Base-by-base conservation (phyloP, 2,888 invertebrate genomes). In the Callyntrura guangdongensis region DNA sequence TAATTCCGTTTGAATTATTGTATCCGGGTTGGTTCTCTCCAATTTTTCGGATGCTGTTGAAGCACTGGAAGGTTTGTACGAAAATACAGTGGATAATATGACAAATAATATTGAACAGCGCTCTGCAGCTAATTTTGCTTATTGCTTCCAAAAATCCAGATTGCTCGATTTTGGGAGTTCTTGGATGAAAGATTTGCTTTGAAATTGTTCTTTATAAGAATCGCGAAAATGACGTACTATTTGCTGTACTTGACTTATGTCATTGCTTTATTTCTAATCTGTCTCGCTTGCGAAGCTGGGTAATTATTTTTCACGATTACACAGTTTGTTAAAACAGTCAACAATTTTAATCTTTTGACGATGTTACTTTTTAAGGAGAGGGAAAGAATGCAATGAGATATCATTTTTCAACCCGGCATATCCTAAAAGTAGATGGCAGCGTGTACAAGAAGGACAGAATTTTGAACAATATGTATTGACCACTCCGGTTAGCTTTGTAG, bases 1-100 rank as follows among this genome's bases (percentile, higher is more conserved):
- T 86, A 11, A 9, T 92, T 11, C 93, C 93, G 0, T 72, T 91
- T 45, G 86, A 90, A 53, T 45, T 90, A 0, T 0, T 84, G 3
- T 53, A 47, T 83, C 20, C 9, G 8, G 49, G 22, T 20, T 87
- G 86, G 86, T 27, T 14, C 9, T 49, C 53, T 0, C 72, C 91
- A 4, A 25, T 87, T 0, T 20, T 82, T 53, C 45, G 91, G 17
- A 72, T 74, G 61, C 8, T 56, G 0, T 12, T 91, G 27, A 92
- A 92, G 53, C 20, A 79, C 12, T 92, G 91, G 91, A 92, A 91
- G 85, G 92, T 92, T 53, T 36, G 53, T 25, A 61, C 17, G n/a
- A n/a, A n/a, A n/a, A n/a, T n/a, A n/a, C n/a, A n/a, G n/a, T n/a
- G n/a, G n/a, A n/a, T n/a, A n/a, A n/a, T n/a, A n/a, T n/a, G n/a